Conservation (phyloP, 2,113 vertebrate species). For the Melierax canorus region DNA sequence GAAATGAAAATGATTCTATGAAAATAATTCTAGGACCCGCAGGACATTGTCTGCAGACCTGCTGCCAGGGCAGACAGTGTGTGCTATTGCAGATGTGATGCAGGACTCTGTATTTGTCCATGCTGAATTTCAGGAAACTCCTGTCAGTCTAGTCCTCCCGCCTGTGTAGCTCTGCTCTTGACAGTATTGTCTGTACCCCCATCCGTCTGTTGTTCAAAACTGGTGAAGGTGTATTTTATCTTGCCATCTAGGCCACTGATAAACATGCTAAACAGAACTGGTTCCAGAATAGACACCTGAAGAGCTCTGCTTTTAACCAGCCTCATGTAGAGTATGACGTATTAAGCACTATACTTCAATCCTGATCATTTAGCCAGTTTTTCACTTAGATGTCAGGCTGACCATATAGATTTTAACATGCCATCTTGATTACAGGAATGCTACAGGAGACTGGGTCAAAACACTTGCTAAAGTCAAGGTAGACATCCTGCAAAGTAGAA, state of each 20-base stretch:
- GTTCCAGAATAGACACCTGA: neutral
- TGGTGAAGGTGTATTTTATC: neutral
- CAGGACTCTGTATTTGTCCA: neutral
- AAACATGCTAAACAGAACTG: neutral
- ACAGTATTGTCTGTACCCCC: neutral
- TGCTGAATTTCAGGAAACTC: neutral
- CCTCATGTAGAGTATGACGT: neutral
- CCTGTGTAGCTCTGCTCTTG: neutral
- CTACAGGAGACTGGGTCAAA: neutral
- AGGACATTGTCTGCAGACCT: neutral
- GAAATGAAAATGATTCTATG: neutral
- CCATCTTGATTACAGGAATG: neutral
- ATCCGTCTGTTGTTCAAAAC: neutral
- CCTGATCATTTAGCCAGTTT: neutral
- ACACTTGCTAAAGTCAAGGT: neutral
- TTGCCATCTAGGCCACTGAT: neutral
- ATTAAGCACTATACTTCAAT: neutral
- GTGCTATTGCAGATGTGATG: neutral
- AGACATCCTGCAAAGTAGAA: neutral
- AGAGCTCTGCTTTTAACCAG: neutral
- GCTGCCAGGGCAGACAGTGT: neutral
- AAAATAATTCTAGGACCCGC: neutral
- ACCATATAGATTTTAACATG: neutral
- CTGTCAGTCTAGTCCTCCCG: neutral
- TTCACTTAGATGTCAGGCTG: neutral